phyloP scores from a whole-genome alignment of 2,797 vertebrate genomes.

The Agapornis canus region DNA sequence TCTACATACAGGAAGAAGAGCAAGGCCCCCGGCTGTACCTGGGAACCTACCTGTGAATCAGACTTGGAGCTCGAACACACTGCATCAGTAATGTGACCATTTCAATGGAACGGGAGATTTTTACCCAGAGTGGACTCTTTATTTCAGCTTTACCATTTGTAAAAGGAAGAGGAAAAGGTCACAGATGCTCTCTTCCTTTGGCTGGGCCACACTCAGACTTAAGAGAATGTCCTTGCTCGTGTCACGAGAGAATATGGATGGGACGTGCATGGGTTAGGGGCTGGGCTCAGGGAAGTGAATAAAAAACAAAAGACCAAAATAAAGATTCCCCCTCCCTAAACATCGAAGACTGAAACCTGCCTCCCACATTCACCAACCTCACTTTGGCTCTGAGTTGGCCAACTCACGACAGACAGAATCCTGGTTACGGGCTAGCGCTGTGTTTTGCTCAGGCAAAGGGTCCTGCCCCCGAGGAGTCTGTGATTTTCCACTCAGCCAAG shows the following conservation, averaged over 20 bases:
- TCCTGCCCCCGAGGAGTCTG: constrained; percentile 73
- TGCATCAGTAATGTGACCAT: constrained; percentile 67
- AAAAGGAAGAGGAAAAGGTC: constrained; percentile 70
- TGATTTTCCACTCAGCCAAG: constrained; percentile 79
- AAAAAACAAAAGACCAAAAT: neutral
- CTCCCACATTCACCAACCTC: constrained; percentile 75
- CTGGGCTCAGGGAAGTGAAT: constrained; percentile 66
- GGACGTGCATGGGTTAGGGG: constrained; percentile 64
- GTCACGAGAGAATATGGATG: constrained; percentile 69
- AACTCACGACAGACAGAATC: constrained; percentile 78
- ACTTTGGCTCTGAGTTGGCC: constrained; percentile 79
- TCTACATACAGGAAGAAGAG: neutral
- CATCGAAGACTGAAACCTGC: constrained; percentile 72
- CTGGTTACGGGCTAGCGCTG: constrained; percentile 74
- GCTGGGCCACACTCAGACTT: constrained; percentile 57
- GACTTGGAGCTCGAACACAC: constrained; percentile 5
- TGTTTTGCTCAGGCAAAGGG: constrained; percentile 78
- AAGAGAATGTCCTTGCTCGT: constrained; percentile 68
- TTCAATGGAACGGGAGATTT: constrained; percentile 73
- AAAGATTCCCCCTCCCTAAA: constrained; percentile 73
- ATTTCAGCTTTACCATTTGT: constrained; percentile 77
- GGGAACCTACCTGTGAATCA: neutral
- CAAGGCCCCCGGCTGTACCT: neutral
- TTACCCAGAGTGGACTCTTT: constrained; percentile 78
- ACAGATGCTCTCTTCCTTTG: constrained; percentile 65